Base-by-base conservation (phyloP, 2,888 invertebrate species). In the Flexamia atlantica region DNA sequence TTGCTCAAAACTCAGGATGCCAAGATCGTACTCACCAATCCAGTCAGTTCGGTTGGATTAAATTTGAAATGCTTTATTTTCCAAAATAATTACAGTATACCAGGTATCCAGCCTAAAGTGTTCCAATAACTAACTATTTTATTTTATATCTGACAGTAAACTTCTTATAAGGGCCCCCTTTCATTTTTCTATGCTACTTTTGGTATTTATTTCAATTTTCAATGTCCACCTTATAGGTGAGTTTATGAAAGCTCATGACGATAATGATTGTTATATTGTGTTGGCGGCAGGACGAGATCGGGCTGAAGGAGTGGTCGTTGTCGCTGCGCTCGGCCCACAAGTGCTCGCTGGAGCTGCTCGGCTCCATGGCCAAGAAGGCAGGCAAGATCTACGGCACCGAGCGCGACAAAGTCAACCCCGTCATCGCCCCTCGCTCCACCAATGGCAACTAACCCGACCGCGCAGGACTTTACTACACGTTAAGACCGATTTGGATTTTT, bases 321-420 rank as follows among this genome's bases (percentile, higher is more conserved):
- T 98, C 99, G 81, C 92, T 99, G 88, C 95, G 98, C 87, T 96
- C 97, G 32, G 98, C 99, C 46, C 99, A 99, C 92, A 98, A 98
- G 91, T 94, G 97, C 89, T 98, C 98, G 2, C 95, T 97, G 90
- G 99, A 99, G 90, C 94, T 99, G 88, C 93, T 99, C 85, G 97
- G 98, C 82, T 97, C 97, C 80, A 99, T 99, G 98, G 99, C 99
- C 86, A 96, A 96, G 90, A 99, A 99, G 91, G 99, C 98, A 50
- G 98, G 98, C 88, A 99, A 98, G 92, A 99, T 99, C 89, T 99
- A 99, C 92, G 99, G 99, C 88, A 98, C 99, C 28, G 94, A 94
- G 87, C 89, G 91, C 23, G 91, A 91, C 85, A 90, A 91, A 83
- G 85, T 72, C 12, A 83, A 83, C 81, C 91, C 92, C 86, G 81